Base-by-base conservation (phyloP, 2,888 invertebrate species). In the Lathronympha strigana region DNA sequence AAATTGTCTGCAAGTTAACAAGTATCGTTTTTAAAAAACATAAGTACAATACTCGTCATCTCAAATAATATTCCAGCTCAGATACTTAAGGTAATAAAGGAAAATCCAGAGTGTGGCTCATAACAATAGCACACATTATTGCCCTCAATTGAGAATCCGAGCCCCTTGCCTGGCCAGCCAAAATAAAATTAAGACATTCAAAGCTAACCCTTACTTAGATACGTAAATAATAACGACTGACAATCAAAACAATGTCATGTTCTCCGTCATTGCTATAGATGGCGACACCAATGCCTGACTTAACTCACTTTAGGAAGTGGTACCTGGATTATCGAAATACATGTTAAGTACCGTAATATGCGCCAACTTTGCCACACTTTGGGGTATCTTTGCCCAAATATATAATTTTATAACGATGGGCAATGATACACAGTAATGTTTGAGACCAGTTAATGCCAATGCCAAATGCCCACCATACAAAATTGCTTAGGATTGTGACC, bases 161-260 rank as follows among this genome's bases (percentile, higher is more conserved):
- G 38, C 43, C 51, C 36, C 50, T 40, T 40, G 21, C 21, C 23
- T 13, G 31, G 11, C 45, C 33, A 28, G 74, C 73, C 76, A 70
- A 77, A 80, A 80, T 78, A 78, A 82, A 82, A 84, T 83, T 77
- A 82, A 83, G 79, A 76, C 81, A 82, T 83, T 81, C 80, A 75
- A 75, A 75, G 75, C 74, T 75, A 55, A 69, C 69, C 74, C 71
- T 68, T 71, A 77, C 21, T 13, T 11, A 47, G 23, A 47, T 5
- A 25, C 23, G 2, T 23, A 47, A 23, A 47, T 43, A 47, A 23
- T 47, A n/a, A 2, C 4, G 47, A 23, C 23, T 23, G 23, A 6
- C 47, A 23, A 47, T 23, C 13, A n/a, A 3, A 11, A 43, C 43
- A 43, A 36, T 3, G 28, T 28, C 8, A 8, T 28, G 2, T 8